These are phyloP conservation scores for Drosophila flavopinicola DNA, from an alignment of 2,888 invertebrate genomes.

Conservation along the genomic window DNA sequence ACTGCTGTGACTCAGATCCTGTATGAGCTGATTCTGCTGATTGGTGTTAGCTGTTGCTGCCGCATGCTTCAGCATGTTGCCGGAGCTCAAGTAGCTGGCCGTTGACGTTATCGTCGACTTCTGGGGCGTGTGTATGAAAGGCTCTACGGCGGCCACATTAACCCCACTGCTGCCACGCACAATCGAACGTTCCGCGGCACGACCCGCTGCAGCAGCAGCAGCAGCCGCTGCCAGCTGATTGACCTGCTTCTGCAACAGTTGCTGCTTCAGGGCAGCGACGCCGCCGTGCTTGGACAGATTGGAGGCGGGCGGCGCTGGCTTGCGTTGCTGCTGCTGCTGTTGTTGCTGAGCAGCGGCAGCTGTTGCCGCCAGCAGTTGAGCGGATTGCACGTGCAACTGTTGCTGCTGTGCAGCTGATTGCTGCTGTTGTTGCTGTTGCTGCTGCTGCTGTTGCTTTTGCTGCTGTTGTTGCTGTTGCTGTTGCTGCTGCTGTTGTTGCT, in stretches of 20 bases:
- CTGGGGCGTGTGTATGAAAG: slow-evolving; percentile 93
- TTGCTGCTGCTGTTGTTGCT: slow-evolving; percentile 56
- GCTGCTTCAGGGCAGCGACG: slow-evolving; percentile 80
- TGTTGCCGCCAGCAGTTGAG: slow-evolving; percentile 60
- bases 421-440: slow-evolving; percentile 30
- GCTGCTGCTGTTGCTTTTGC: not conserved
- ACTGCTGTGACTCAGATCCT: slow-evolving; percentile 83
- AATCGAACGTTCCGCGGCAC: slow-evolving; percentile 66
- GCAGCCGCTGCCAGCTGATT: slow-evolving; percentile 68
- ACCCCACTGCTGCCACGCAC: slow-evolving; percentile 85
- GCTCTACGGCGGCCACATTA: slow-evolving; percentile 94
- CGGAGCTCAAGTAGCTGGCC: slow-evolving; percentile 83
- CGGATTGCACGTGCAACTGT: slow-evolving; percentile 54
- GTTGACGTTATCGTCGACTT: slow-evolving; percentile 85
- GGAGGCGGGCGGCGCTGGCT: slow-evolving; percentile 41
- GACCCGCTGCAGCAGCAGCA: slow-evolving; percentile 61
- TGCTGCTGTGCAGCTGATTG: slow-evolving; percentile 57
- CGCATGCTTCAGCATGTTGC: slow-evolving; percentile 80
- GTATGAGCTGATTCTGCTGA: slow-evolving; percentile 84
- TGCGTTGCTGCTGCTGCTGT: slow-evolving; percentile 51
- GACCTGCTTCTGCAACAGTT: slow-evolving; percentile 79
- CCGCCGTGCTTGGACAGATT: slow-evolving; percentile 69
- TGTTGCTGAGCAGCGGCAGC: slow-evolving; percentile 50
- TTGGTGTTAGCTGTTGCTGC: slow-evolving; percentile 83
- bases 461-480: slow-evolving; percentile 45